A percentile compares a stretch with the other conserved stretches of the same genome.
Evolutionary conservation across 2,888 invertebrate genomes (phyloP).

Genomic region (Monochamus alternatus): DNA sequence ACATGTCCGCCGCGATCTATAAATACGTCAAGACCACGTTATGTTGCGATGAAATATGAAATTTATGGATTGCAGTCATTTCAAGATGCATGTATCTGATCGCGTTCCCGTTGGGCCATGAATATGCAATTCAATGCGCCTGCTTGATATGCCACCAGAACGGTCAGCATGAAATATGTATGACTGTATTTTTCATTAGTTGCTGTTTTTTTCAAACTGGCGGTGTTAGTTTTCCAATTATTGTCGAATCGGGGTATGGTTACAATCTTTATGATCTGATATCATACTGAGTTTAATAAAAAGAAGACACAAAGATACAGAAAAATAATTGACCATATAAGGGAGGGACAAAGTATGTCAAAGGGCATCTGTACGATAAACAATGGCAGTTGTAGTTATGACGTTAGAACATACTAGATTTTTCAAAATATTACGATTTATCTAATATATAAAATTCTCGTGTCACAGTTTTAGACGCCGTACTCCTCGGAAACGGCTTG

Average conservation of each 20-base stretch:
- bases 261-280: no score
- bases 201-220: background rate
- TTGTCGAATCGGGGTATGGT: background rate
- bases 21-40: constrained; percentile 31
- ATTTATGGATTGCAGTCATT: constrained; percentile 51
- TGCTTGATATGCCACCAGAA: constrained; percentile 8
- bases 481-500: no score
- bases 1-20: constrained; percentile 12
- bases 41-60: constrained; percentile 41
- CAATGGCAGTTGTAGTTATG: no score
- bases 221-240: background rate
- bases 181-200: constrained; percentile 2
- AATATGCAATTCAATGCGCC: constrained; percentile 23
- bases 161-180: constrained; percentile 5
- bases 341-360: no score
- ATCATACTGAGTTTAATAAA: no score
- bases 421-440: no score
- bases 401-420: no score
- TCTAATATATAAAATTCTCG: no score
- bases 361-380: no score
- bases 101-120: constrained; percentile 15
- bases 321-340: no score
- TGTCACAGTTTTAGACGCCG: no score
- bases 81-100: constrained; percentile 48
- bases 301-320: no score